Percentiles rank a stretch among this genome's conserved stretches.
Conservation (phyloP, 2,113 vertebrate species). For the Myiozetetes cayanensis region DNA sequence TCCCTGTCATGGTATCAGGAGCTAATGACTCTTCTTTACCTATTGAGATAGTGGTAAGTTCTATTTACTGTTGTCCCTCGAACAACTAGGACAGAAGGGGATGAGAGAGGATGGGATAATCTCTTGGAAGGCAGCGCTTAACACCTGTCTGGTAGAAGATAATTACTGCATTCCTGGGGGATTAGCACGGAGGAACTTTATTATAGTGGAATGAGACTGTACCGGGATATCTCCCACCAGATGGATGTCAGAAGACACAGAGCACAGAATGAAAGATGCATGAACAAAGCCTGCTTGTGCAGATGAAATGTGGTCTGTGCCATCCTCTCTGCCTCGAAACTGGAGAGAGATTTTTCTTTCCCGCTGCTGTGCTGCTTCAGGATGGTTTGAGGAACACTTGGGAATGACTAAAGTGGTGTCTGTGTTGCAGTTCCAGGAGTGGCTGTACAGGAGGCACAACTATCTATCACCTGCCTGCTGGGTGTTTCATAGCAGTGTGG, state of each 20-base stretch:
- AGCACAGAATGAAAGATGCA: background rate
- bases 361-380: background rate
- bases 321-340: background rate
- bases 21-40: conserved; percentile 4
- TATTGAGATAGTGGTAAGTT: background rate
- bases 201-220: background rate
- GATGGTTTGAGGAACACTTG: background rate
- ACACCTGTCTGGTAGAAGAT: conserved; percentile 48
- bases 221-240: background rate
- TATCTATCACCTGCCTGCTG: background rate
- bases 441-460: background rate
- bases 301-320: background rate
- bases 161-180: conserved; percentile 25
- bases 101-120: conserved; percentile 38
- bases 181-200: background rate
- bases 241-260: background rate
- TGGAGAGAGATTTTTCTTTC: background rate
- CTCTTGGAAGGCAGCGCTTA: conserved; percentile 38
- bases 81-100: background rate
- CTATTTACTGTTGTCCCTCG: conserved; percentile 15
- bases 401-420: background rate
- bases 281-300: background rate
- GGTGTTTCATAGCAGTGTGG: rapidly evolving
- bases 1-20: background rate
- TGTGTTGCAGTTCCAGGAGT: background rate